phyloP scores from a whole-genome alignment of 2,888 invertebrate species.

The Bellardia pandia region DNA sequence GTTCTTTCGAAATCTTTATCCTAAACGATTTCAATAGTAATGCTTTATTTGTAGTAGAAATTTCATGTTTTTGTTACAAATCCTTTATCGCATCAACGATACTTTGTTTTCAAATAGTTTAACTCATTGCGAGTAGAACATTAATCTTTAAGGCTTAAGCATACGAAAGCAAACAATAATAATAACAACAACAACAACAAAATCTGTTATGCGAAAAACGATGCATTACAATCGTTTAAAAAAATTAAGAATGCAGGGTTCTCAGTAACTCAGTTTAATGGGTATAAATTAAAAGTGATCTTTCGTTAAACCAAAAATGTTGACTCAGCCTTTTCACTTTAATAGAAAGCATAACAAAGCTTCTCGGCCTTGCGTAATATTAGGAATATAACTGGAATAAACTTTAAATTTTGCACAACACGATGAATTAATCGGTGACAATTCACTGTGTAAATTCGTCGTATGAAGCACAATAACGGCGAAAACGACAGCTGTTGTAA shows the following conservation, averaged over 20 bases:
- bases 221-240: constrained; percentile 58
- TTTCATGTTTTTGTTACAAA: background rate
- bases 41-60: background rate
- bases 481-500: too few species aligned
- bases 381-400: too few species aligned
- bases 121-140: constrained; percentile 39
- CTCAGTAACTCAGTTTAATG: background rate
- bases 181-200: constrained; percentile 30
- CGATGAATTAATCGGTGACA: too few species aligned
- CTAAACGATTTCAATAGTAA: too few species aligned
- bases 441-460: too few species aligned
- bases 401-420: too few species aligned
- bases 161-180: constrained; percentile 59
- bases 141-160: constrained; percentile 70
- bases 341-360: too few species aligned
- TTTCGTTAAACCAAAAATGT: background rate
- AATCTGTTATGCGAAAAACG: constrained; percentile 51
- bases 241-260: constrained; percentile 27
- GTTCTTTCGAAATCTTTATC: too few species aligned
- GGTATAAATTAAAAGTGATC: too few species aligned
- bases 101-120: background rate
- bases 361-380: too few species aligned
- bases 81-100: background rate
- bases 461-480: too few species aligned
- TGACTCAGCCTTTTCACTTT: too few species aligned